Percentiles rank a stretch among this genome's conserved stretches.
Evolutionary conservation across 64 coral and sea anemone genomes (phyloP).

Genomic region (Catalaphyllia jardinei): DNA sequence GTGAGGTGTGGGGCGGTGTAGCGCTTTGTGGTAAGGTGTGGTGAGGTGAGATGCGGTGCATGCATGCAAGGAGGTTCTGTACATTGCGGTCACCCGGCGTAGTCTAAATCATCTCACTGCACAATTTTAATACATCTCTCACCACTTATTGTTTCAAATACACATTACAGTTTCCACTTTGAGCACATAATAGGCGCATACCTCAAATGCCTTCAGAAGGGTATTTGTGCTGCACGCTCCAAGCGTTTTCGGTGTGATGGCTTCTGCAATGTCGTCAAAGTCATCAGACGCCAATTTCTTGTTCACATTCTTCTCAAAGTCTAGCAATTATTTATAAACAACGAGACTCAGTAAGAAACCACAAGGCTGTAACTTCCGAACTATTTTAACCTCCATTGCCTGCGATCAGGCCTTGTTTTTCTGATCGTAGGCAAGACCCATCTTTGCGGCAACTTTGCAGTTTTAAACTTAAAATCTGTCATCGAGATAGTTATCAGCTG

Average conservation of each 20-base stretch:
- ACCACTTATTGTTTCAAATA: too few relatives aligned
- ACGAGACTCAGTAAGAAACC: not conserved
- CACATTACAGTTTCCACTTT: too few relatives aligned
- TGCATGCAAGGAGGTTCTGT: too few relatives aligned
- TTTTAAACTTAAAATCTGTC: not conserved
- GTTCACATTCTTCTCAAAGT: slow-evolving; percentile 3
- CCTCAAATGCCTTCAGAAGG: slow-evolving; percentile 34
- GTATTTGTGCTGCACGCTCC: slow-evolving; percentile 9
- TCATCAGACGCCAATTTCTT: slow-evolving; percentile 36
- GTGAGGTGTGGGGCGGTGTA: too few relatives aligned
- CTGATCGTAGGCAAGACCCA: too few relatives aligned
- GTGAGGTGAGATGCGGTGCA: too few relatives aligned
- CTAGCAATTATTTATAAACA: not conserved
- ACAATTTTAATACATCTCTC: too few relatives aligned
- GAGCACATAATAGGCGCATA: not conserved
- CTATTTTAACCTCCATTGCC: not conserved
- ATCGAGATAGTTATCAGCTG: not conserved
- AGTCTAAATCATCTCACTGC: too few relatives aligned
- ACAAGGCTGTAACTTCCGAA: not conserved
- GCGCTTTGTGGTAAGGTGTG: too few relatives aligned
- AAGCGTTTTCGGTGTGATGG: slow-evolving; percentile 24
- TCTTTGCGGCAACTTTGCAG: too few relatives aligned
- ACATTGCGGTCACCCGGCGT: too few relatives aligned
- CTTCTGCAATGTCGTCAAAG: slow-evolving; percentile 36
- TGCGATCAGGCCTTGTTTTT: too few relatives aligned